These are phyloP conservation scores for Battus philenor DNA, from an alignment of 1,140 invertebrate species.

Conservation along the genomic window DNA sequence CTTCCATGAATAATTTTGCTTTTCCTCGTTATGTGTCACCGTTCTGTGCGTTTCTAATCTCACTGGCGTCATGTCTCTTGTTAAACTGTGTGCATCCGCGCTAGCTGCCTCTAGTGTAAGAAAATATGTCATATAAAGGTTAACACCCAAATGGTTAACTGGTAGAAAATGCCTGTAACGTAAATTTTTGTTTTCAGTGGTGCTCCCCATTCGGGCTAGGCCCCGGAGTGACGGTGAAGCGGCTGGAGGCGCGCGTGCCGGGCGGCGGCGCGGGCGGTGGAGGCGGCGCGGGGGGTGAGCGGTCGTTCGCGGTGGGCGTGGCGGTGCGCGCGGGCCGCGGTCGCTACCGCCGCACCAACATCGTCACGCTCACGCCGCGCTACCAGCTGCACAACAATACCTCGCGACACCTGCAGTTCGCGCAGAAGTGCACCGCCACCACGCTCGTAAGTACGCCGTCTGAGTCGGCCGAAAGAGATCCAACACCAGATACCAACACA, in stretches of 20 bases:
- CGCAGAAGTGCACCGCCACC: slow-evolving; percentile 88
- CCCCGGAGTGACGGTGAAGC: slow-evolving; percentile 82
- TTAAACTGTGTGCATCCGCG: too few species aligned
- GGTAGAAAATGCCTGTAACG: too few species aligned
- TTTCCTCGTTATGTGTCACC: too few species aligned
- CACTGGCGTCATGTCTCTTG: too few species aligned
- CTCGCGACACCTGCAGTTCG: slow-evolving; percentile 87
- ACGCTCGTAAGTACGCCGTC: slow-evolving; percentile 65
- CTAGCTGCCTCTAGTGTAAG: too few species aligned
- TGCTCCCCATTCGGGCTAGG: slow-evolving; percentile 89
- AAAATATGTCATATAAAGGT: too few species aligned
- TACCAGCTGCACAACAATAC: slow-evolving; percentile 96
- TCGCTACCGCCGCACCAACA: slow-evolving; percentile 90
- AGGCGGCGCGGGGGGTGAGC: slow-evolving; percentile 35
- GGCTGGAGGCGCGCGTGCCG: slow-evolving; percentile 44
- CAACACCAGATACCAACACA: too few species aligned
- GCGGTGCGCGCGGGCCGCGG: slow-evolving; percentile 91
- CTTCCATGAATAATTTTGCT: too few species aligned
- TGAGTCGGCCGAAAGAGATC: too few species aligned
- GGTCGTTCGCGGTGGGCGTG: slow-evolving; percentile 90
- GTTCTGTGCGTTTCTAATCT: too few species aligned
- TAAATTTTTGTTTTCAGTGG: too few species aligned
- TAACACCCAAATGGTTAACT: too few species aligned
- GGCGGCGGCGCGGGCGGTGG: slow-evolving; percentile 78
- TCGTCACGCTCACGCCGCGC: slow-evolving; percentile 94